Evolutionary conservation across 1,140 invertebrate species (phyloP).

Genomic region (Drosophila yakuba): DNA sequence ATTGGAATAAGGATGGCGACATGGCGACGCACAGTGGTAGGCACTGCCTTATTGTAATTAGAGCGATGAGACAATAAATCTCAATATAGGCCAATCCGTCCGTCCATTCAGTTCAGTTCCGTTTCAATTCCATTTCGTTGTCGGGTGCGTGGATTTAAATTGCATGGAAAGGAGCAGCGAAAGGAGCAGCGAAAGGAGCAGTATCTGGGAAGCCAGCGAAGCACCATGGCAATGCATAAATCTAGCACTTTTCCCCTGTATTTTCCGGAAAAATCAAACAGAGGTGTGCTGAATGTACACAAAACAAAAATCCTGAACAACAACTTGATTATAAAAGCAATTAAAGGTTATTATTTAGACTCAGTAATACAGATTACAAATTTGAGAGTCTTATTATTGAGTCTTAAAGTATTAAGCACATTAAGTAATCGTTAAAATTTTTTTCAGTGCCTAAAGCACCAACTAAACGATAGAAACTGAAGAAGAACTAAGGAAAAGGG

Average conservation of each 20-base stretch:
- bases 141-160: constrained; percentile 39
- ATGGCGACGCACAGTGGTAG: constrained; percentile 6
- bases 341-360: no score
- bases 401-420: no score
- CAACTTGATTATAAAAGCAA: no score
- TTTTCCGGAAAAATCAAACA: constrained; percentile 10
- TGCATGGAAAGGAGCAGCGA: constrained; percentile 15
- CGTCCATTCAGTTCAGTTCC: constrained; percentile 25
- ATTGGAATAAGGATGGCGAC: constrained; percentile 1
- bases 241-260: constrained; percentile 23
- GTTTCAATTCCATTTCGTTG: constrained; percentile 16
- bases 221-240: constrained; percentile 50
- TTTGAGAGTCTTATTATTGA: no score
- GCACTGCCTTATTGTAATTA: constrained; percentile 71
- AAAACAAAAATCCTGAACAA: background rate
- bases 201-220: background rate
- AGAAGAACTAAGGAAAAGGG: background rate
- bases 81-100: constrained; percentile 51
- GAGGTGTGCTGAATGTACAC: background rate
- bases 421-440: background rate
- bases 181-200: background rate
- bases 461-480: constrained; percentile 28
- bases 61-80: constrained; percentile 69
- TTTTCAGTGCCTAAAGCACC: constrained; percentile 8
- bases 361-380: no score